Evolutionary conservation across 2,888 invertebrate species (phyloP).

Genomic region (Poecilobothrus nobilitatus): DNA sequence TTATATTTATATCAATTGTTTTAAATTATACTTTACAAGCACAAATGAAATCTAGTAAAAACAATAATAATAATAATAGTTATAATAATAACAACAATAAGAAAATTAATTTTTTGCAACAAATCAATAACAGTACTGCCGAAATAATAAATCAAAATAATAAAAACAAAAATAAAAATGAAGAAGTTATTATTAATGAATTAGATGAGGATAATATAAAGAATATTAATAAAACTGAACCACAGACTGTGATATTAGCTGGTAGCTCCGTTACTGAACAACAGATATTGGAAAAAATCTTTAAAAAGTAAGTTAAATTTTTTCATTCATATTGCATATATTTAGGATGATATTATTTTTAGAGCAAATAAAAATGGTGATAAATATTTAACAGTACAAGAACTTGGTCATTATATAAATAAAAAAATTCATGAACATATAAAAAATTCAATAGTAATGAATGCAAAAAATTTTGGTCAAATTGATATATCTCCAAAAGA

Average conservation of each 20-base stretch:
- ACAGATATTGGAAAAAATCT: constrained; percentile 44
- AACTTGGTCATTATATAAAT: constrained; percentile 59
- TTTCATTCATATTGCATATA: not conserved
- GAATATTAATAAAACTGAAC: constrained; percentile 30
- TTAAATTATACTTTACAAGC: constrained; percentile 9
- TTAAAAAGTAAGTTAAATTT: constrained; percentile 44
- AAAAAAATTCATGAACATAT: constrained; percentile 61
- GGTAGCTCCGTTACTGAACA: constrained; percentile 45
- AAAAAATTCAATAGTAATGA: constrained; percentile 56
- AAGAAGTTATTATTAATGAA: not conserved
- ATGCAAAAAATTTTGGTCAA: constrained; percentile 55
- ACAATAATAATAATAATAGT: not conserved
- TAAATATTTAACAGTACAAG: constrained; percentile 51
- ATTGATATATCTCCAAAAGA: constrained; percentile 60
- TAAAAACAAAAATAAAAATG: not conserved
- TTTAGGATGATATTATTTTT: constrained; percentile 25
- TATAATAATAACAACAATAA: not conserved
- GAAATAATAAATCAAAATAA: not conserved
- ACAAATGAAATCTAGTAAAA: not conserved
- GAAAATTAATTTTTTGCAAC: not conserved
- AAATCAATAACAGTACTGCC: not conserved
- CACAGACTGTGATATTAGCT: constrained; percentile 47
- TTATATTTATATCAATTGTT: constrained; percentile 7
- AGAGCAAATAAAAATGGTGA: constrained; percentile 56
- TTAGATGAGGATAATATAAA: not conserved